Percentiles rank a stretch among this genome's conserved stretches.
Conservation (phyloP, 2,113 vertebrate species). For the Catagonus wagneri region DNA sequence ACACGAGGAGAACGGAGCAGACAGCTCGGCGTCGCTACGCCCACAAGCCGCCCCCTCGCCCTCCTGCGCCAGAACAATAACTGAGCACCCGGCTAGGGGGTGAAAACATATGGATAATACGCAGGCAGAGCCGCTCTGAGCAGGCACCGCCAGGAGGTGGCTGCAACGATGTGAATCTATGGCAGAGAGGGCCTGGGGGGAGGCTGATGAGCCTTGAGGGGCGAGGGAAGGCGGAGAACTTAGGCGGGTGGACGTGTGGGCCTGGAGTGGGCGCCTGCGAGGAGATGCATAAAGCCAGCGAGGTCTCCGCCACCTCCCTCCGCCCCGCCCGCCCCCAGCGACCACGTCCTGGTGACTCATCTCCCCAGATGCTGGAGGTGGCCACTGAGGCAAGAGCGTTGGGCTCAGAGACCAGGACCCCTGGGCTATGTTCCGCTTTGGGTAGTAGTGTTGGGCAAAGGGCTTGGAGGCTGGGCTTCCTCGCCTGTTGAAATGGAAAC, state of each 20-base stretch:
- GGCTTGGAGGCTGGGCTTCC: background rate
- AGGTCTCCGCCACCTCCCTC: no score
- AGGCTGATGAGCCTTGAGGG: background rate
- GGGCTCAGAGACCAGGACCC: background rate
- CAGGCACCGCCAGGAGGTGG: background rate
- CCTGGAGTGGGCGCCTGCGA: background rate
- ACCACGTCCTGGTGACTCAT: no score
- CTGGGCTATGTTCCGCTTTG: background rate
- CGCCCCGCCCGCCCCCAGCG: background rate
- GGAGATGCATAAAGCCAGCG: background rate
- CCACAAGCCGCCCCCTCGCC: conserved; percentile 80
- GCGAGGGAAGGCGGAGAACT: background rate
- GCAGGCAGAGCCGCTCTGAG: background rate
- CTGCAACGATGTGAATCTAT: background rate
- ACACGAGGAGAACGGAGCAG: conserved; percentile 72
- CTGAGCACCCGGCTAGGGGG: conserved; percentile 62
- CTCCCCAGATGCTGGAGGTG: background rate
- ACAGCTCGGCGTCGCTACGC: conserved; percentile 80
- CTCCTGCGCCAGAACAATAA: conserved; percentile 77
- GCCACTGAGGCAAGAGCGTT: background rate
- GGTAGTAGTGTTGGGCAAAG: no score
- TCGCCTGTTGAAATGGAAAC: background rate
- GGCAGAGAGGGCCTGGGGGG: background rate
- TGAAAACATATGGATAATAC: background rate
- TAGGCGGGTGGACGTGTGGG: background rate